These are phyloP conservation scores for Lasius platythorax DNA, from an alignment of 2,888 invertebrate species.

Conservation along the genomic window DNA sequence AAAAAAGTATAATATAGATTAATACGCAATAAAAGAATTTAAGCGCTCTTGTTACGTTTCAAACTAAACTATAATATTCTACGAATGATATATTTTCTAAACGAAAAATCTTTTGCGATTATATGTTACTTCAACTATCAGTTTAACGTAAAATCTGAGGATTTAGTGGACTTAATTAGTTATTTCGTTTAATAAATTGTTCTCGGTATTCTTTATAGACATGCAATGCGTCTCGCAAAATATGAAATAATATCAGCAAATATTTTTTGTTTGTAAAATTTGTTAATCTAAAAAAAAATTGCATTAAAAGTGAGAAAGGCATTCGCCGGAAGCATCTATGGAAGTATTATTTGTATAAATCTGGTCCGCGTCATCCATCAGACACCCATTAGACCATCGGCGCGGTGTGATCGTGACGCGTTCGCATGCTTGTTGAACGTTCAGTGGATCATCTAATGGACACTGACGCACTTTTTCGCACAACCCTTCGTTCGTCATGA, in stretches of 20 bases:
- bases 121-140: neutral
- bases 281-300: neutral
- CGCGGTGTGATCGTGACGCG: slow-evolving; percentile 18
- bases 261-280: neutral
- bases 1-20: slow-evolving; percentile 1
- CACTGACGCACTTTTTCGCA: slow-evolving; percentile 52
- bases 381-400: slow-evolving; percentile 51
- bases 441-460: slow-evolving; percentile 55
- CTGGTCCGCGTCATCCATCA: slow-evolving; percentile 48
- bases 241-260: neutral
- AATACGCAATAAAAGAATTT: slow-evolving; percentile 10
- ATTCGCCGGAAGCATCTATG: neutral
- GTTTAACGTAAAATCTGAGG: neutral
- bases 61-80: neutral
- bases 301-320: neutral
- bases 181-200: slow-evolving; percentile 9
- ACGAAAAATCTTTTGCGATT: neutral
- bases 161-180: neutral
- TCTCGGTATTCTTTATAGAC: neutral
- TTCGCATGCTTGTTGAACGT: slow-evolving; percentile 37
- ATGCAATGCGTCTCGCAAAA: neutral
- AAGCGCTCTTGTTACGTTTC: neutral
- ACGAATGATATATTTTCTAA: neutral
- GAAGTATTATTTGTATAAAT: slow-evolving; percentile 34
- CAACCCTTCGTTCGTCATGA: slow-evolving; percentile 54